Conservation (phyloP, 35 echinoderm and acorn worm species). For the Amphiura filiformis region DNA sequence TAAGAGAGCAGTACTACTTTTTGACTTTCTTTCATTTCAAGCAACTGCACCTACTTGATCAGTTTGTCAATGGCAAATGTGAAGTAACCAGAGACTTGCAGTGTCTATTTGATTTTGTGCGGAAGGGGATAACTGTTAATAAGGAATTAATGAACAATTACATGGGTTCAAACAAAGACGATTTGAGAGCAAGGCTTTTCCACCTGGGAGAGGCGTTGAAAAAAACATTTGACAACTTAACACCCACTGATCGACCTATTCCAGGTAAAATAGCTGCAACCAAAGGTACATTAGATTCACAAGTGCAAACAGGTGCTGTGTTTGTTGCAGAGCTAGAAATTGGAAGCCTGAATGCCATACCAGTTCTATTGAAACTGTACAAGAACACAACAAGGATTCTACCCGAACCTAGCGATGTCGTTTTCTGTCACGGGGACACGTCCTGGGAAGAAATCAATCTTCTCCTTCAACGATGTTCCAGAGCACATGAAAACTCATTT, state of each 20-base stretch:
- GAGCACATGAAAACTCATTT: not conserved
- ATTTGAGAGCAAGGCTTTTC: constrained; percentile 13
- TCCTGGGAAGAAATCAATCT: constrained; percentile 25
- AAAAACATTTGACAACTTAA: not conserved
- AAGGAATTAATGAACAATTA: not conserved
- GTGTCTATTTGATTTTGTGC: constrained; percentile 3
- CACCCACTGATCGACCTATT: not conserved
- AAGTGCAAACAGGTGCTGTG: constrained; percentile 14
- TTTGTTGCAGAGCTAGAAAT: constrained; percentile 27
- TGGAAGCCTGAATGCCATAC: constrained; percentile 11
- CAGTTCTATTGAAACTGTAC: constrained; percentile 23
- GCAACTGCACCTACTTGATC: constrained; percentile 24
- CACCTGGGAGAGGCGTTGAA: constrained; percentile 11
- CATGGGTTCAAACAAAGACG: not conserved
- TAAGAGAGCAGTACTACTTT: constrained; percentile 15
- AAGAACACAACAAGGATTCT: constrained; percentile 19
- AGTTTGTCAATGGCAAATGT: constrained; percentile 11
- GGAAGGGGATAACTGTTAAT: constrained; percentile 1
- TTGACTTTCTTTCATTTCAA: constrained; percentile 41
- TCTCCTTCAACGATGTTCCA: constrained; percentile 13
- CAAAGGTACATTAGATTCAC: constrained; percentile 7
- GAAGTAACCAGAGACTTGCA: not conserved
- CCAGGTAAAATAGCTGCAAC: not conserved
- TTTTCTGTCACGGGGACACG: constrained; percentile 27
- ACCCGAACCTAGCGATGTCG: constrained; percentile 18